These are phyloP conservation scores for Gymnosoma rotundatum DNA, from an alignment of 2,888 invertebrate species.

Conservation along the genomic window DNA sequence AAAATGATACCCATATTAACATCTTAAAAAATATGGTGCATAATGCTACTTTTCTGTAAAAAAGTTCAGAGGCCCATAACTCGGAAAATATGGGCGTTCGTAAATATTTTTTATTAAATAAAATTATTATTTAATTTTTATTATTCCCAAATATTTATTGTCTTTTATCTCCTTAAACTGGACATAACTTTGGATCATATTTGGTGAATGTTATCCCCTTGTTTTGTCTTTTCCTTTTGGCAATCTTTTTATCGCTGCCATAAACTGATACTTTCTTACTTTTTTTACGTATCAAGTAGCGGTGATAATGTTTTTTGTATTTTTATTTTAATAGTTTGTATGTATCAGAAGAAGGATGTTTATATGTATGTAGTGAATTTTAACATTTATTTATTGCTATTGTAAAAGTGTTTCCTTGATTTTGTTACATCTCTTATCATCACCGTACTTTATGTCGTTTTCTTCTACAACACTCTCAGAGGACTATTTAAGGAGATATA, in stretches of 20 bases:
- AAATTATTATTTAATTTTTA: too few species aligned
- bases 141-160: neutral
- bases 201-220: neutral
- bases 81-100: too few species aligned
- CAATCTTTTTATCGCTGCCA: neutral
- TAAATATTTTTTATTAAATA: too few species aligned
- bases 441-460: neutral
- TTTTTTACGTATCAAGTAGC: neutral
- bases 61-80: too few species aligned
- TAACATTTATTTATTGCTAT: constrained; percentile 24
- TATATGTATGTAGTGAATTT: neutral
- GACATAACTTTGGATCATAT: too few species aligned
- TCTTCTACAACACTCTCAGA: neutral
- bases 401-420: constrained; percentile 15
- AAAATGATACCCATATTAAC: too few species aligned
- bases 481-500: neutral
- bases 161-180: too few species aligned
- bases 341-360: neutral
- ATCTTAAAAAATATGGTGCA: too few species aligned
- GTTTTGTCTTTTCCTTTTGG: neutral
- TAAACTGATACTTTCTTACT: neutral
- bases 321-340: neutral
- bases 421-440: constrained; percentile 14
- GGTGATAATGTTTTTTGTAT: neutral
- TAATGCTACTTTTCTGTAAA: too few species aligned